phyloP scores from a whole-genome alignment of 1,140 invertebrate genomes.

The Sinonovacula constricta region DNA sequence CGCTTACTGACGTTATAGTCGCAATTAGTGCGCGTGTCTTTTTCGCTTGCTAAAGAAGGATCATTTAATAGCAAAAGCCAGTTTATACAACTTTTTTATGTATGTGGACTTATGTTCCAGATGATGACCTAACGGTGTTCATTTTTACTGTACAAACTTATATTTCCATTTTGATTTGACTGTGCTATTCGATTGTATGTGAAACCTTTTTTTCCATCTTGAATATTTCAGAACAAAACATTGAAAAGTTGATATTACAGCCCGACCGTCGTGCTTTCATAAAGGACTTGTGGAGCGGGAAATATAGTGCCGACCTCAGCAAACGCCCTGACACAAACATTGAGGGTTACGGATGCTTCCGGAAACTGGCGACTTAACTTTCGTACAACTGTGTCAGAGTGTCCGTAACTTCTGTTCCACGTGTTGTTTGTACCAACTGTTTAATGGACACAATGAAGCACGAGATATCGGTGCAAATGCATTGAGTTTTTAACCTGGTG shows the following conservation, averaged over 20 bases:
- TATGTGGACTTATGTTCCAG: too few relatives aligned
- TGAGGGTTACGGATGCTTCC: constrained; percentile 29
- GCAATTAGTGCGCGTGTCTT: too few relatives aligned
- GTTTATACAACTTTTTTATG: not conserved
- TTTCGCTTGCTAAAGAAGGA: too few relatives aligned
- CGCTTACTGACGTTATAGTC: too few relatives aligned
- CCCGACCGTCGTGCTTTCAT: constrained; percentile 32
- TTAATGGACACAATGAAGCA: too few relatives aligned
- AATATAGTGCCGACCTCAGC: constrained; percentile 28
- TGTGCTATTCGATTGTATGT: not conserved
- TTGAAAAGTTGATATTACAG: constrained; percentile 31
- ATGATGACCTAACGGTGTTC: not conserved
- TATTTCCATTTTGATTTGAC: not conserved
- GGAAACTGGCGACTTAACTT: constrained; percentile 21
- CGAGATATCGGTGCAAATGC: too few relatives aligned
- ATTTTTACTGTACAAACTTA: not conserved
- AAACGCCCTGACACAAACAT: not conserved
- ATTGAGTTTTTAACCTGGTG: too few relatives aligned
- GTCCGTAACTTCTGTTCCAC: too few relatives aligned
- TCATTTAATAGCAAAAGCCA: not conserved
- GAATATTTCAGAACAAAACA: constrained; percentile 36
- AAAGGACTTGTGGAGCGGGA: constrained; percentile 47
- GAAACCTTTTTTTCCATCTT: not conserved
- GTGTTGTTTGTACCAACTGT: too few relatives aligned
- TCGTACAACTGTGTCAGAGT: too few relatives aligned